These are phyloP conservation scores for Ostrea denselamellosa DNA, from an alignment of 1,140 invertebrate genomes.

Conservation along the genomic window DNA sequence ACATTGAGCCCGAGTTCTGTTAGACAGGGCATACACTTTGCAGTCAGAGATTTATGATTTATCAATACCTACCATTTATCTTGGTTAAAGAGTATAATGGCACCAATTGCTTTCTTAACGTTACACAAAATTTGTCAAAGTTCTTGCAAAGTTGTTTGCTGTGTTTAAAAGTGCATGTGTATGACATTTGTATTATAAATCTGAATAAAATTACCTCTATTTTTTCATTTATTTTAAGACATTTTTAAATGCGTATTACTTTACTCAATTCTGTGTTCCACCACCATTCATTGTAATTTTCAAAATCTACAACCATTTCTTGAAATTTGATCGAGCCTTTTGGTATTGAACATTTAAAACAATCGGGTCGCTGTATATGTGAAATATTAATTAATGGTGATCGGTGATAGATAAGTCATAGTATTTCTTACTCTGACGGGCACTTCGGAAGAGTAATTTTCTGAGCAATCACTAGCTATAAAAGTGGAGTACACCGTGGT, in stretches of 20 bases:
- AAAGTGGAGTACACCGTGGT: background rate
- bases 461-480: background rate
- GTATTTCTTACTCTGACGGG: background rate
- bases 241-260: background rate
- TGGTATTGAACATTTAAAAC: background rate
- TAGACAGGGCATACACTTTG: no score
- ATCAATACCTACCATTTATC: no score
- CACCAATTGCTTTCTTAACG: no score
- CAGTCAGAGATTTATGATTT: no score
- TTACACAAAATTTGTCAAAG: no score
- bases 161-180: background rate
- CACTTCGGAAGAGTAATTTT: background rate
- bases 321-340: background rate
- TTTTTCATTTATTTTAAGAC: background rate
- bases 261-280: background rate
- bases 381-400: background rate
- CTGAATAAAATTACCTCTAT: background rate
- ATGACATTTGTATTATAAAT: background rate
- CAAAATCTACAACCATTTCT: background rate
- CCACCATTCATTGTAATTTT: background rate
- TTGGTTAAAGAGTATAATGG: no score
- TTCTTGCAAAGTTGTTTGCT: background rate
- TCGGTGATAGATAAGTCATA: background rate
- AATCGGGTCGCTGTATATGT: background rate
- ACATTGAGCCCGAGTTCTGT: no score